A percentile compares a stretch with the other conserved stretches of the same genome.
Conservation (phyloP, 2,113 vertebrate genomes). For the Takifugu flavidus region DNA sequence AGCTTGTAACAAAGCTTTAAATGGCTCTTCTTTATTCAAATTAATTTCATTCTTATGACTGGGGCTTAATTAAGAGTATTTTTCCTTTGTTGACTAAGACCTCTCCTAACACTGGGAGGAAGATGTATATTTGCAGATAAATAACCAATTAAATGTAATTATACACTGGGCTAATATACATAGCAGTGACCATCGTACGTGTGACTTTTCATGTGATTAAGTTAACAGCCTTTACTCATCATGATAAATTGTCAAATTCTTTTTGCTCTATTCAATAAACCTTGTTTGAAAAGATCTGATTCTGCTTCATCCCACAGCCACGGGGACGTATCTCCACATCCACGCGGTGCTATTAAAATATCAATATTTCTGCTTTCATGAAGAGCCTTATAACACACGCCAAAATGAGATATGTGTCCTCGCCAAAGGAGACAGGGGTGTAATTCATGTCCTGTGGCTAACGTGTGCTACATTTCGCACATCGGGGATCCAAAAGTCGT, state of each 20-base stretch:
- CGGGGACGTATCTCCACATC: conserved; percentile 27
- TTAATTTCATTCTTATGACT: conserved; percentile 61
- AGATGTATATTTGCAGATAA: conserved; percentile 16
- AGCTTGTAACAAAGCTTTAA: conserved; percentile 54
- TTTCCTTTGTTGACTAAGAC: conserved; percentile 45
- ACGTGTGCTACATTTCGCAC: conserved; percentile 40
- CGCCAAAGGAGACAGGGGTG: conserved; percentile 23
- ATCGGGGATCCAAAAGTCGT: conserved; percentile 24
- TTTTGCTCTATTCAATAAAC: conserved; percentile 29
- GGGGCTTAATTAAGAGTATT: conserved; percentile 65
- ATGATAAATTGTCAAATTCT: conserved; percentile 24
- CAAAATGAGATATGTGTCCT: conserved; percentile 44
- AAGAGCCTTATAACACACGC: conserved; percentile 33
- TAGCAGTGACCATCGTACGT: not conserved
- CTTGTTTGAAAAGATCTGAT: conserved; percentile 38
- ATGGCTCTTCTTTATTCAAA: conserved; percentile 59
- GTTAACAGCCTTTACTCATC: conserved; percentile 2
- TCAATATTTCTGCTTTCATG: conserved; percentile 39
- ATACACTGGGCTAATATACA: not conserved
- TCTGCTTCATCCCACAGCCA: conserved; percentile 20
- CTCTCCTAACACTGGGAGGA: conserved; percentile 27
- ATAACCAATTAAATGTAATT: conserved; percentile 9
- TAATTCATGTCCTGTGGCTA: conserved; percentile 50
- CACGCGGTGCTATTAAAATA: conserved; percentile 46
- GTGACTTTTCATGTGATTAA: not conserved